These are phyloP conservation scores for Conus ventricosus DNA, from an alignment of 1,140 invertebrate genomes.

Conservation along the genomic window DNA sequence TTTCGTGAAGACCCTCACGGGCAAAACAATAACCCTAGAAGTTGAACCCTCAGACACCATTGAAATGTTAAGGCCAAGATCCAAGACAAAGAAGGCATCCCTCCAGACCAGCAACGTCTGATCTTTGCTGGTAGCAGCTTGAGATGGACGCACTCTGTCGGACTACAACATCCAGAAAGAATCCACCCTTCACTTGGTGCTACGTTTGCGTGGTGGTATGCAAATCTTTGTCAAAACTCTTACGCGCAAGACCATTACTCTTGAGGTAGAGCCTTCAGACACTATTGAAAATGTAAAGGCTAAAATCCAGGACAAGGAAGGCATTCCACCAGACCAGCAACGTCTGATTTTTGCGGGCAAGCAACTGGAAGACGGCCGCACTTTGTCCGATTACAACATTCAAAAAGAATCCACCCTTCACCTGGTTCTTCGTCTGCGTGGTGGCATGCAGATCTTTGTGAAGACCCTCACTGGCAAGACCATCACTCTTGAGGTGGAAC, in stretches of 20 bases:
- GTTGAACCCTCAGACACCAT: constrained; percentile 94
- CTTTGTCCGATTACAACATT: constrained; percentile 87
- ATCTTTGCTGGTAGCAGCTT: constrained; percentile 85
- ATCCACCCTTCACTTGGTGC: constrained; percentile 85
- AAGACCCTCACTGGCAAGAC: constrained; percentile 82
- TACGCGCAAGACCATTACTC: constrained; percentile 93
- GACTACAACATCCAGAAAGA: constrained; percentile 96
- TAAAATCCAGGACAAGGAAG: constrained; percentile 82
- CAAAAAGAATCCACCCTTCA: constrained; percentile 86
- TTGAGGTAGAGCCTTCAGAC: constrained; percentile 92
- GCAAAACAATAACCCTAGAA: constrained; percentile 96
- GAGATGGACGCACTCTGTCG: constrained; percentile 87
- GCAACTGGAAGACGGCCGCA: constrained; percentile 81
- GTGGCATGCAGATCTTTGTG: constrained; percentile 92
- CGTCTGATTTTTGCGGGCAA: constrained; percentile 80
- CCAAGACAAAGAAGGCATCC: constrained; percentile 85
- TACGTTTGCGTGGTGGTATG: constrained; percentile 86
- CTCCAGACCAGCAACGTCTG: constrained; percentile 89
- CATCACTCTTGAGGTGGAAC: constrained; percentile 78
- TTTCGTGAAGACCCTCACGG: constrained; percentile 93
- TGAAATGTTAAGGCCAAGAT: constrained; percentile 94
- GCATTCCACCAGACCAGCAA: constrained; percentile 84
- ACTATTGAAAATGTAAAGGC: constrained; percentile 77
- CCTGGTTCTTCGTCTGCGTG: constrained; percentile 86
- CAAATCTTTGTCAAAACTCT: constrained; percentile 59